These are phyloP conservation scores for Drosophila tripunctata DNA, from an alignment of 2,888 invertebrate genomes.

Conservation along the genomic window DNA sequence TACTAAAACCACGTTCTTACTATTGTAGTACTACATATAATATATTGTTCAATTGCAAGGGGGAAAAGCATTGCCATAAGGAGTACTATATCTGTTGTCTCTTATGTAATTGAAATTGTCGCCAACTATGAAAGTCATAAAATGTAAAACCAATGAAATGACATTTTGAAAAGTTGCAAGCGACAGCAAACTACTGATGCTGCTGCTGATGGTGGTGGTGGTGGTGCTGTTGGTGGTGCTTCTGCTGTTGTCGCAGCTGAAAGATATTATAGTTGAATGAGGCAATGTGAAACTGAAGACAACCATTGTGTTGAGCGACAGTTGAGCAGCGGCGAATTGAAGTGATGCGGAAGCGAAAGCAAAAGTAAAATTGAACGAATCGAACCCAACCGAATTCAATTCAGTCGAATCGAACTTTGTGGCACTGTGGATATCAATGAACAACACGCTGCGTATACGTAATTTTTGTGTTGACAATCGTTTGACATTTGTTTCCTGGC, in stretches of 20 bases:
- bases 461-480: slow-evolving; percentile 58
- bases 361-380: slow-evolving; percentile 22
- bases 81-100: slow-evolving; percentile 1
- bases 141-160: slow-evolving; percentile 41
- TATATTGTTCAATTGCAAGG: neutral
- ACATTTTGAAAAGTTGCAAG: slow-evolving; percentile 33
- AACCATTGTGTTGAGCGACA: slow-evolving; percentile 53
- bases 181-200: neutral
- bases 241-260: slow-evolving; percentile 14
- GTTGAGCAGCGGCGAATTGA: slow-evolving; percentile 18
- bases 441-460: slow-evolving; percentile 63
- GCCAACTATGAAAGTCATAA: slow-evolving; percentile 44
- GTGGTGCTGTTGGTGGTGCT: slow-evolving; percentile 4
- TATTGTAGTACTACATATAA: no score
- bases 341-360: slow-evolving; percentile 54
- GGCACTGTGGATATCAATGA: slow-evolving; percentile 32
- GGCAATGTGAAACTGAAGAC: slow-evolving; percentile 46
- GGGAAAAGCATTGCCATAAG: neutral
- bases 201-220: slow-evolving; percentile 4
- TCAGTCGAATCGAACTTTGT: slow-evolving; percentile 4
- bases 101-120: slow-evolving; percentile 54
- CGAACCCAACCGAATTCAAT: neutral
- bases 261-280: slow-evolving; percentile 47
- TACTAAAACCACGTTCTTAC: neutral
- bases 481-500: slow-evolving; percentile 61